These are phyloP conservation scores for Neoaliturus tenellus DNA, from an alignment of 2,888 invertebrate genomes.

Conservation along the genomic window DNA sequence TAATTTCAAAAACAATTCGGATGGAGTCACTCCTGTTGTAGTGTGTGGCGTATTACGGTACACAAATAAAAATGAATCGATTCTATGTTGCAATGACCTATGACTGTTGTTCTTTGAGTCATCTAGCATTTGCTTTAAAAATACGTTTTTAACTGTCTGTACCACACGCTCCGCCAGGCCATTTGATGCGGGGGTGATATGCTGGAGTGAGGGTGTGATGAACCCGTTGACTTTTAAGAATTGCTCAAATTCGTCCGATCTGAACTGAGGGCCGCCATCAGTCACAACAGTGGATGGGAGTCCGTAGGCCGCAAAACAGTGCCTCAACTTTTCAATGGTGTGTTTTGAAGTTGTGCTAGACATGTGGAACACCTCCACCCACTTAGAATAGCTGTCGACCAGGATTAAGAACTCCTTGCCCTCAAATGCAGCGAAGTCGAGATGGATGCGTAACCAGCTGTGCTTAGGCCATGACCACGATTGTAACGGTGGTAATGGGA, in stretches of 20 bases:
- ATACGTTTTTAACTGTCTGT: not conserved
- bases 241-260: slow-evolving; percentile 62
- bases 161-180: not conserved
- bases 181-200: not conserved
- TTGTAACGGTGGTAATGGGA: not conserved
- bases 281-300: slow-evolving; percentile 62
- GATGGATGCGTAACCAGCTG: not conserved
- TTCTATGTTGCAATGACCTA: not conserved
- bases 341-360: slow-evolving; percentile 55
- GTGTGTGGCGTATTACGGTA: slow-evolving; percentile 26
- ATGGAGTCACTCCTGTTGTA: not conserved
- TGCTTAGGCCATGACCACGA: not conserved
- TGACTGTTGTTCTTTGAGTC: not conserved
- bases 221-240: slow-evolving; percentile 64
- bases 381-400: slow-evolving; percentile 62
- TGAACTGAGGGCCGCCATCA: slow-evolving; percentile 62
- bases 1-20: not conserved
- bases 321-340: slow-evolving; percentile 59
- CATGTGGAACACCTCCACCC: slow-evolving; percentile 62
- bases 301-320: slow-evolving; percentile 62
- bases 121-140: not conserved
- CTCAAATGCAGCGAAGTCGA: not conserved
- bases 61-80: not conserved
- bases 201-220: slow-evolving; percentile 58
- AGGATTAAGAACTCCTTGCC: slow-evolving; percentile 59